Evolutionary conservation across 1,140 invertebrate genomes (phyloP), one percentile per base, ranked within the genome.

Genomic region (Trinorchestia longiramus): DNA sequence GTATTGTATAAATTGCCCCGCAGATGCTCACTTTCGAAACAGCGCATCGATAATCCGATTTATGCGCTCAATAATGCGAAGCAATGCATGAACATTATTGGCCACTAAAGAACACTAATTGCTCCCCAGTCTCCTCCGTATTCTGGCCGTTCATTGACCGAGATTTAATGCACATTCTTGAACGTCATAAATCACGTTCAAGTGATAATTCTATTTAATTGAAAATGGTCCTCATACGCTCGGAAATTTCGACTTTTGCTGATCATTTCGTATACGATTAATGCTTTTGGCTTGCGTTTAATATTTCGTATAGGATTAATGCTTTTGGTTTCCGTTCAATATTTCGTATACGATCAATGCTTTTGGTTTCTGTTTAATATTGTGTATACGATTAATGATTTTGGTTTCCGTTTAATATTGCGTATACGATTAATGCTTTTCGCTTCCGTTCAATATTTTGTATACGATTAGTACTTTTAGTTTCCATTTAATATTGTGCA

Each of bases 61-160:
- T 91, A 91, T 91, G 88, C 19, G 6, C 41, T 43, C 88, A 91
- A 91, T 91, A 91, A 43, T 91, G 4, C 88, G 8, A 4, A 4
- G 6, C 19, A 91, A 91, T 91, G 43, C 88, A 91, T 91, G 88
- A 91, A 91, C 88, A 91, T 91, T 91, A 91, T 91, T 43, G 88
- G 43, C 88, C 41, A 42, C 41, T 91, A 91, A 91, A 91, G 41
- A 91, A 91, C 19, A 41, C 19, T 91, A 91, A 91, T 91, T 91
- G 43, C 19, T 42, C 88, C 41, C 41, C 88, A 3, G 43, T 15
- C 43, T 11, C 43, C 88, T 36, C 43, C 28, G 88, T 42, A 91
- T 91, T 19, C 62, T 36, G 62, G 62, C 28, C 62, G 62, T 77
- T 77, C 62, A 77, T 77, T 77, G 62, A 28, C 28, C 62, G 62